Base-by-base conservation (phyloP, 64 coral and sea anemone species). In the Trachythela sp. region DNA sequence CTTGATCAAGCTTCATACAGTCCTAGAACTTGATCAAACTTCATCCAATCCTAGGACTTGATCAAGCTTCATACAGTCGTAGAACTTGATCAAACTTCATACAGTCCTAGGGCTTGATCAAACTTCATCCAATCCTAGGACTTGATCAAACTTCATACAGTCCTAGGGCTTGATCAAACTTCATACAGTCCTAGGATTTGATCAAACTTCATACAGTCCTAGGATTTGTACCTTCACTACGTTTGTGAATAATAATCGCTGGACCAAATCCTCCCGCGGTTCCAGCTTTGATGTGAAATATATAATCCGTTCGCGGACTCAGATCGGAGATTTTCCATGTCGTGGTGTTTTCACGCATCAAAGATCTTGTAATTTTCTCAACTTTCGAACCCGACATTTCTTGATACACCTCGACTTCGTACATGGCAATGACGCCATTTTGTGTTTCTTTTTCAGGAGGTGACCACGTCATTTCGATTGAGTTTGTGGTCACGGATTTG, bases 241-340 rank as follows among this genome's bases (percentile, higher is more conserved):
- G 31, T 80, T 80, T 39, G 30, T 80, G 30, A 39, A 80, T 15
- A 37, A 80, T 80, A 35, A 80, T 29, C 33, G 75, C 31, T 39
- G 75, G 75, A 13, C 75, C 75, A 37, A 80, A 80, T 35, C 75
- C 75, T 36, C 15, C 37, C 9, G 37, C 26, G 15, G 75, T 80
- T 37, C 75, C 75, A 80, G 75, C 75, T 80, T 39, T 35, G 34
- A 80, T 80, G 33, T 80, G 75, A 39, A 80, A 80, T 29, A 80
- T 80, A 20, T 80, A 80, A 7, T 80, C 75, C 9, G 75, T 80
- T 8, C 37, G 20, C 75, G 37, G 33, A 35, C 37, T 80, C 37
- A 80, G 75, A 20, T 80, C 35, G 9, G 75, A 34, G 30, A 29
- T 34, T 9, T 22, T 80, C 75, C 75, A 80, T 10, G 31, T 14